Conservation (phyloP, 2,797 vertebrate species). For the Pseudotriccus pelzelni region DNA sequence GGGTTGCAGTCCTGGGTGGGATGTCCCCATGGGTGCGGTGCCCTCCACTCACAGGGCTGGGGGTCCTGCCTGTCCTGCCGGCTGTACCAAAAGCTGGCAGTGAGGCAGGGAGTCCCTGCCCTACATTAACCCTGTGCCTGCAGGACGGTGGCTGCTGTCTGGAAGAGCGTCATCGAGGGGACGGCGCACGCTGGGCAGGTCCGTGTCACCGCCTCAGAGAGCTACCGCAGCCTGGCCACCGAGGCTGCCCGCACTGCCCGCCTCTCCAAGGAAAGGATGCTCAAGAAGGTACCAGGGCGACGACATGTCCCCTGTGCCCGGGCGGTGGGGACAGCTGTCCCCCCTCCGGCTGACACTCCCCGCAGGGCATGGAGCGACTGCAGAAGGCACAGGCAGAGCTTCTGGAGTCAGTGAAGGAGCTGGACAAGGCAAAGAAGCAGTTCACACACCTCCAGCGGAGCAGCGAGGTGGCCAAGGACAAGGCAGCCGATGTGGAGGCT, state of each 20-base stretch:
- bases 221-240: constrained; percentile 75
- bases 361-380: constrained; percentile 83
- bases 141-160: constrained; percentile 83
- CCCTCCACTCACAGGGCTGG: no score
- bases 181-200: constrained; percentile 76
- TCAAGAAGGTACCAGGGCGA: constrained; percentile 77
- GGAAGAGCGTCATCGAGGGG: constrained; percentile 85
- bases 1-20: not conserved
- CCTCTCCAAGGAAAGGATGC: constrained; percentile 80
- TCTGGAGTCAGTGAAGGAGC: constrained; percentile 83
- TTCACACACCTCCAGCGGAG: constrained; percentile 84
- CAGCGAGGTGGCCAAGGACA: constrained; percentile 81
- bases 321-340: not conserved
- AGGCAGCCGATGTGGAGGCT: constrained; percentile 83
- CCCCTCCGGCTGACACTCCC: not conserved
- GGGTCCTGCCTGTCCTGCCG: not conserved
- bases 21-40: not conserved
- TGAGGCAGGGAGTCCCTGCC: not conserved
- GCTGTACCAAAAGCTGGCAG: not conserved
- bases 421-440: constrained; percentile 84
- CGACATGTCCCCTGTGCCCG: not conserved
- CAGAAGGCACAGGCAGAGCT: constrained; percentile 84
- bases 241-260: constrained; percentile 77
- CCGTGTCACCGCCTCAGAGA: constrained; percentile 79
- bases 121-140: accelerated